Conservation (phyloP, 2,797 vertebrate genomes). For the Mareca penelope region DNA sequence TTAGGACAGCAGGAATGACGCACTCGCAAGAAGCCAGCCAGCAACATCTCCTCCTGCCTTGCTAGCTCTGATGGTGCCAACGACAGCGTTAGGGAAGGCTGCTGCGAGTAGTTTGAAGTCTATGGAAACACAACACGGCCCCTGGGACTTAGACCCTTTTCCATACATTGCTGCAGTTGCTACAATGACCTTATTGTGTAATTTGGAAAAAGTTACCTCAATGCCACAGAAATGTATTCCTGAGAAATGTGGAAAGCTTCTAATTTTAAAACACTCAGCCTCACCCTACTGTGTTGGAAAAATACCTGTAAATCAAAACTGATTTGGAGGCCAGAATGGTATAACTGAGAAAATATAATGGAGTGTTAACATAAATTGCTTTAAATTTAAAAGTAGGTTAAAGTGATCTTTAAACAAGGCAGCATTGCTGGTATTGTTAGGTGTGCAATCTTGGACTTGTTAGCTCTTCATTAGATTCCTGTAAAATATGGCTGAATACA, state of each 20-base stretch:
- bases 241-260: background rate
- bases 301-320: background rate
- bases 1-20: background rate
- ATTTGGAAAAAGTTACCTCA: constrained; percentile 35
- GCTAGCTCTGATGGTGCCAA: background rate
- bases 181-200: background rate
- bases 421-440: background rate
- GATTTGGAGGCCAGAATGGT: background rate
- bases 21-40: background rate
- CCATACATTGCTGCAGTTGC: background rate
- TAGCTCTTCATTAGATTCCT: no score
- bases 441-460: background rate
- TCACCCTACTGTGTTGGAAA: background rate
- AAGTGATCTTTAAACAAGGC: background rate
- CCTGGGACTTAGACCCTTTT: background rate
- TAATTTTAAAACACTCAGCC: background rate
- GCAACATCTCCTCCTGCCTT: background rate
- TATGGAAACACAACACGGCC: constrained; percentile 37
- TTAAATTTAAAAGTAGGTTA: background rate
- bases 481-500: background rate
- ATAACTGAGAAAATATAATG: background rate
- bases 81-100: background rate
- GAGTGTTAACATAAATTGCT: background rate
- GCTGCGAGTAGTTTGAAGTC: background rate
- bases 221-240: background rate